Evolutionary conservation across 92 coral and sea anemone genomes (phyloP).

Genomic region (Epizoanthus rinbou): DNA sequence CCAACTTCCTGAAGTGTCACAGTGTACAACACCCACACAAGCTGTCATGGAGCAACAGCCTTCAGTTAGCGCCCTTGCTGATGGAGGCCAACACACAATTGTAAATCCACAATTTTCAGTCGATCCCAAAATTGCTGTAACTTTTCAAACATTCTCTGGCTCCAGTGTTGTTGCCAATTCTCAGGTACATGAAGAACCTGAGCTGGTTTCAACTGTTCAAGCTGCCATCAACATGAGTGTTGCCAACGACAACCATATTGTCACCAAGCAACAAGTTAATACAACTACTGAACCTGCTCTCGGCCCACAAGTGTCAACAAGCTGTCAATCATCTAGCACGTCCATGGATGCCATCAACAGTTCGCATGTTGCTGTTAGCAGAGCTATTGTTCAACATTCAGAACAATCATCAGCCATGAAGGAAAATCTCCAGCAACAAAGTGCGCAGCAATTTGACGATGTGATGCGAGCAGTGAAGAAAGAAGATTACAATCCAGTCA

Average conservation of each 20-base stretch:
- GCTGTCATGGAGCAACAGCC: not conserved
- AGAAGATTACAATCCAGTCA: constrained; percentile 31
- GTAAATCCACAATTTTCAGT: not conserved
- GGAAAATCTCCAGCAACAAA: constrained; percentile 3
- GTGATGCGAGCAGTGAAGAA: constrained; percentile 20
- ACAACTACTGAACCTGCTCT: not conserved
- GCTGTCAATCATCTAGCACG: not conserved
- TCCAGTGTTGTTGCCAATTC: not conserved
- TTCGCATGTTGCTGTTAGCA: not conserved
- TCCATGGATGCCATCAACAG: not conserved
- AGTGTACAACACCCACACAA: not conserved
- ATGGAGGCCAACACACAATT: not conserved
- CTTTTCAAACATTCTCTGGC: not conserved
- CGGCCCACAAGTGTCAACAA: not conserved
- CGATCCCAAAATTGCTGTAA: not conserved
- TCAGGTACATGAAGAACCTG: not conserved
- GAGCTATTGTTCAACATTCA: not conserved
- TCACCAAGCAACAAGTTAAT: not conserved
- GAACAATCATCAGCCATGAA: not conserved
- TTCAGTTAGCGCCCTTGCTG: not conserved
- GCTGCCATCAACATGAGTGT: not conserved
- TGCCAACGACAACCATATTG: not conserved
- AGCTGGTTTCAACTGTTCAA: not conserved
- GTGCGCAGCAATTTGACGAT: constrained; percentile 5
- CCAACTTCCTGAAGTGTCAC: not conserved